Evolutionary conservation across 2,888 invertebrate genomes (phyloP).

Genomic region (Epistrophe grossulariae): DNA sequence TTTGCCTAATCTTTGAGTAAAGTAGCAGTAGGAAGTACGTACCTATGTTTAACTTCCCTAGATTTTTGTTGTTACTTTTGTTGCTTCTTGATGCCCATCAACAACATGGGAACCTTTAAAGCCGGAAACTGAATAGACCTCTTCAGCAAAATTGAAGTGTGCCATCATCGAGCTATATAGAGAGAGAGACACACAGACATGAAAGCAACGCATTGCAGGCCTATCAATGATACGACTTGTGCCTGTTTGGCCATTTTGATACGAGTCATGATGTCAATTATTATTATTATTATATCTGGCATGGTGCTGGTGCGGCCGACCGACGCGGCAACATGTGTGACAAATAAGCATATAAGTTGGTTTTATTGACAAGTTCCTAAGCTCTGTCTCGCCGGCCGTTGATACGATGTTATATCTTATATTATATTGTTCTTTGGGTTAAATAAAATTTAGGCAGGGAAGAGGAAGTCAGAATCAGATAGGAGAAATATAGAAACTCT

Average conservation of each 20-base stretch:
- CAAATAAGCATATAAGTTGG: constrained; percentile 51
- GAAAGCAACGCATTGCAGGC: neutral
- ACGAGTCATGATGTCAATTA: constrained; percentile 55
- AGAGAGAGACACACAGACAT: constrained; percentile 13
- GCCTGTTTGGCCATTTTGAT: constrained; percentile 40
- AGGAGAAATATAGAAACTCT: constrained; percentile 24
- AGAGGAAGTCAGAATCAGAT: constrained; percentile 16
- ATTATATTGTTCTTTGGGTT: constrained; percentile 34
- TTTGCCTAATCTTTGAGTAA: constrained; percentile 27
- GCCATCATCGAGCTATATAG: constrained; percentile 53
- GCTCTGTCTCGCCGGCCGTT: neutral
- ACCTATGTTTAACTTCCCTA: constrained; percentile 25
- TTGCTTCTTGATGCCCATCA: constrained; percentile 14
- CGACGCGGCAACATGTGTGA: constrained; percentile 50
- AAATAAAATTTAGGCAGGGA: constrained; percentile 18
- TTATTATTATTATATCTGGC: constrained; percentile 1
- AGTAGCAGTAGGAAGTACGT: constrained; percentile 16
- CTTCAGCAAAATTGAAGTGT: constrained; percentile 49
- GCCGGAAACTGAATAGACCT: constrained; percentile 66
- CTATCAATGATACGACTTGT: constrained; percentile 25
- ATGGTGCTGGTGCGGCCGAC: neutral
- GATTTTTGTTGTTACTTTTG: constrained; percentile 41
- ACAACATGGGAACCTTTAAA: constrained; percentile 38
- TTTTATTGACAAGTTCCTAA: constrained; percentile 26
- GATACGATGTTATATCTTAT: neutral